Base-by-base conservation (phyloP, 2,797 vertebrate genomes). In the Cryptoblepharus egeriae region DNA sequence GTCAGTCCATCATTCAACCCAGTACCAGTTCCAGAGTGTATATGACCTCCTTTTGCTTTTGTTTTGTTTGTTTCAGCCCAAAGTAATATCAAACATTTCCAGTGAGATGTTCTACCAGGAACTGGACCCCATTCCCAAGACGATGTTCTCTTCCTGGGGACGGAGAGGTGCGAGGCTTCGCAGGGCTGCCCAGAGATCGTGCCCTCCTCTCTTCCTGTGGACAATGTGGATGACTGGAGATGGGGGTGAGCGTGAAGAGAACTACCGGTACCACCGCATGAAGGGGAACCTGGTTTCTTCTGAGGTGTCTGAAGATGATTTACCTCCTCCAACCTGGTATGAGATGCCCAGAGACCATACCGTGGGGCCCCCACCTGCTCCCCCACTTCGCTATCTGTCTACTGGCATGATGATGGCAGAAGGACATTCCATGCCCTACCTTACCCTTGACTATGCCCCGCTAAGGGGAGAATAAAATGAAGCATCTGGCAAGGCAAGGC, bases 221-320 rank as follows among this genome's bases (percentile, higher is more conserved):
- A 81, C 28, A 2, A 2, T 85, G 28, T 88, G 82, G 86, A 76
- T 81, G 39, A 49, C 82, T 4, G 82, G 86, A 65, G 86, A 88
- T 28, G 82, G 86, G 2, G 86, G 82, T 1, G 75, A 85, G 4
- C 64, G 79, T 22, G 86, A 88, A n/a, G 82, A 82, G 71, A 88
- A 88, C 35, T 64, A 84, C 32, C 79, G 70, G 9, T 84, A 88
- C 58, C 86, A 88, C 39, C 79, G 82, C 13, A 67, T 71, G 5
- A 75, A 55, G 32, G 71, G 75, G 9, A 82, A 58, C 15, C 57
- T 71, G 3, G 82, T 85, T n/a, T 88, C 82, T 24, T 78, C 82
- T 6, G 22, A 9, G 20, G n/a, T 71, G 37, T n/a, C 75, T 9
- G 58, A 79, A 65, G 75, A 81, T 18, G 82, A 81, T 4, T 30